Evolutionary conservation across 2,888 invertebrate species (phyloP).

Genomic region (Apamea epomidion): DNA sequence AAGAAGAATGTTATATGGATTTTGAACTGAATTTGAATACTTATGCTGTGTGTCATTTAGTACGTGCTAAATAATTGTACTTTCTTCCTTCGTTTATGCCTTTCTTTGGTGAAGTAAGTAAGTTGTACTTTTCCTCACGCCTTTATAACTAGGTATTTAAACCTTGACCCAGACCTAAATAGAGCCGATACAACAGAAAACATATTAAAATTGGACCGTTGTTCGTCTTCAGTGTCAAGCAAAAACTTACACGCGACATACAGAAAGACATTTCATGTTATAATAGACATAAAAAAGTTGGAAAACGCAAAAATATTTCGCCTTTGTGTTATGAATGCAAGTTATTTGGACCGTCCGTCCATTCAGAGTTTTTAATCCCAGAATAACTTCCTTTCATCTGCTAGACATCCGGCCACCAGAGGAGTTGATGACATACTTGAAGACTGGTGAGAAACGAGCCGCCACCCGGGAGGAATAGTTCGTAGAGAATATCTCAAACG

Average conservation of each 20-base stretch:
- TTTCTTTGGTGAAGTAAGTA: not conserved
- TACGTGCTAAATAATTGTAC: not conserved
- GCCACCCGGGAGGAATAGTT: constrained; percentile 20
- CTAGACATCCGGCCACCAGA: constrained; percentile 67
- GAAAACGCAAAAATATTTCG: constrained; percentile 45
- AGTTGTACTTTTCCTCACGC: not conserved
- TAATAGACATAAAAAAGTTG: constrained; percentile 42
- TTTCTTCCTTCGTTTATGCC: not conserved
- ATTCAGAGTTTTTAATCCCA: constrained; percentile 66
- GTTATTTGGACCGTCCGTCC: constrained; percentile 55
- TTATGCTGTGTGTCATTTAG: not conserved
- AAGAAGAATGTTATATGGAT: not conserved
- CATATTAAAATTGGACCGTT: constrained; percentile 18
- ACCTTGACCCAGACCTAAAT: constrained; percentile 17
- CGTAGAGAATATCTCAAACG: constrained; percentile 27
- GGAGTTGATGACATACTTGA: constrained; percentile 62
- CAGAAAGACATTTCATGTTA: constrained; percentile 46
- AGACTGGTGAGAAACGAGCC: constrained; percentile 46
- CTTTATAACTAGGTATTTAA: constrained; percentile 9
- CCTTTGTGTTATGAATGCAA: constrained; percentile 61
- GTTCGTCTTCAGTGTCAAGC: constrained; percentile 15
- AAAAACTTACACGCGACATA: constrained; percentile 43
- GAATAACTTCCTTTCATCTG: constrained; percentile 69
- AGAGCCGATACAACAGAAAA: constrained; percentile 12
- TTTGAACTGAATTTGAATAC: not conserved